Conservation (phyloP, 2,113 vertebrate genomes). For the Furnarius figulus region DNA sequence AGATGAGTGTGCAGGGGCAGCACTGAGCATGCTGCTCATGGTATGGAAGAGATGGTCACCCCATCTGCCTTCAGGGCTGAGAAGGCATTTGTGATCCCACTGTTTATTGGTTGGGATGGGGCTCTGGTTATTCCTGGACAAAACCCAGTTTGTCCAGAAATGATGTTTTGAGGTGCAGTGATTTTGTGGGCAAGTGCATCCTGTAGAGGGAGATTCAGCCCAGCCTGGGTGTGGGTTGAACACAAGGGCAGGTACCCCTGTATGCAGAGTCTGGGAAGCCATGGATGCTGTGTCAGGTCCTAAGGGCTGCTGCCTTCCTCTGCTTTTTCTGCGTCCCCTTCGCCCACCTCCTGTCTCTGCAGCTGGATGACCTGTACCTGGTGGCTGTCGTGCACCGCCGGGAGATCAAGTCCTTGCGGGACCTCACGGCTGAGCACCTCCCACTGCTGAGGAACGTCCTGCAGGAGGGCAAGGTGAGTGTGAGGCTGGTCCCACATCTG, state of each 20-base stretch:
- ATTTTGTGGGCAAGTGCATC: background rate
- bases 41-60: background rate
- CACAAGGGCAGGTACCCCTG: rapidly evolving
- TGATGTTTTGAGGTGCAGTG: background rate
- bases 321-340: background rate
- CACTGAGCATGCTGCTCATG: rapidly evolving
- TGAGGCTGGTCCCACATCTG: rapidly evolving
- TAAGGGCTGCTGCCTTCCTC: rapidly evolving
- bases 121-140: background rate
- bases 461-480: constrained; percentile 83
- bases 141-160: background rate
- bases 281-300: background rate
- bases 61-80: background rate
- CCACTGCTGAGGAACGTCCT: constrained; percentile 86
- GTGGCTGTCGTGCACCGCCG: constrained; percentile 84
- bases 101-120: background rate
- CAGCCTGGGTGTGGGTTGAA: background rate
- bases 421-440: constrained; percentile 85
- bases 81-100: background rate
- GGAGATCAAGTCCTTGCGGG: constrained; percentile 85
- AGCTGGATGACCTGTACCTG: constrained; percentile 92
- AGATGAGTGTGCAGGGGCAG: background rate
- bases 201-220: background rate
- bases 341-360: background rate
- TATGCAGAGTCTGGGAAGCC: background rate